Percentiles rank a stretch among this genome's conserved stretches.
phyloP scores from a whole-genome alignment of 2,797 vertebrate species.

The Poecilia velifera region DNA sequence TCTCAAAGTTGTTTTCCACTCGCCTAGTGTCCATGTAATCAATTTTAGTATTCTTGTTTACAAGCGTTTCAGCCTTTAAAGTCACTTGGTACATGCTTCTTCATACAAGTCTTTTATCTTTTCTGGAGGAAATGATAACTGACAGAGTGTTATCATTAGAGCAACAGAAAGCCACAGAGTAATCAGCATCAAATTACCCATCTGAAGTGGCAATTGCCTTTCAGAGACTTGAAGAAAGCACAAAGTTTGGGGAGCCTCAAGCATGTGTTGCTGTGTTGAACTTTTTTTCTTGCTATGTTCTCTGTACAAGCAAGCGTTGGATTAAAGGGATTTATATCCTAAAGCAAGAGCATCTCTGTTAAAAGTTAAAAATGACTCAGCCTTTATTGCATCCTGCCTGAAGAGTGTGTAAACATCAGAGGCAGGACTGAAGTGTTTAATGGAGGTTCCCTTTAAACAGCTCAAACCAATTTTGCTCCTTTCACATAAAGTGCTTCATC shows the following conservation, averaged over 20 bases:
- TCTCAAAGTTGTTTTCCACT: background rate
- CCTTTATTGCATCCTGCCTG: slow-evolving; percentile 10
- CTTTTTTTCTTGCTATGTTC: slow-evolving; percentile 4
- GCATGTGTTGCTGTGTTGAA: background rate
- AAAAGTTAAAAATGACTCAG: slow-evolving; percentile 25
- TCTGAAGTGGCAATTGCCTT: slow-evolving; percentile 40
- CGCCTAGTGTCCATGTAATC: background rate
- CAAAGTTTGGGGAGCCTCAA: slow-evolving; percentile 25
- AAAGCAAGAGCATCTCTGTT: slow-evolving; percentile 20
- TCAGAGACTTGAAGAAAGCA: slow-evolving; percentile 24
- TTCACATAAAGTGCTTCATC: slow-evolving; percentile 11
- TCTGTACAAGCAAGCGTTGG: slow-evolving; percentile 14
- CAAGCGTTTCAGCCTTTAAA: background rate
- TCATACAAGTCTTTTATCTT: slow-evolving; percentile 6
- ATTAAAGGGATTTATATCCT: slow-evolving; percentile 22
- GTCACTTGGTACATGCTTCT: slow-evolving; percentile 3
- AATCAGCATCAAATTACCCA: slow-evolving; percentile 37
- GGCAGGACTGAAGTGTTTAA: slow-evolving; percentile 16
- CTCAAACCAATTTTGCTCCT: slow-evolving; percentile 21
- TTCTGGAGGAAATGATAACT: slow-evolving; percentile 30
- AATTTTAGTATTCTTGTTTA: background rate
- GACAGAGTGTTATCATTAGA: slow-evolving; percentile 45
- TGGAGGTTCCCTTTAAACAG: slow-evolving; percentile 21
- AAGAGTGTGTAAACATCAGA: slow-evolving; percentile 24
- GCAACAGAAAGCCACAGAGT: slow-evolving; percentile 27